phyloP scores from a whole-genome alignment of 2,797 vertebrate genomes.

The Psittacula derbiana region DNA sequence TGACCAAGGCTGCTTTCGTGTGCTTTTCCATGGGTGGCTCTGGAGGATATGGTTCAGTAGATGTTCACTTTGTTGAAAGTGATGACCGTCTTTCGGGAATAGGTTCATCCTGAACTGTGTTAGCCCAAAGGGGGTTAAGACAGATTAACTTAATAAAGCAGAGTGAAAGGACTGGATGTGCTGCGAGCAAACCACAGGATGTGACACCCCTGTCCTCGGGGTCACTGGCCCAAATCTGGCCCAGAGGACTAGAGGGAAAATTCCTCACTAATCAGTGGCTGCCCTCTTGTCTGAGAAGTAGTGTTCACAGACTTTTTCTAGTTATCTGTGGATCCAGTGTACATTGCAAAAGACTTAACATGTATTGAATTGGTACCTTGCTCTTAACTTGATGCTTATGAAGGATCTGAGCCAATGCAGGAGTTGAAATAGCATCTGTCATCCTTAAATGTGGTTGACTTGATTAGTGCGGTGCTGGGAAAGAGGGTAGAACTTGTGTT shows the following conservation, averaged over 20 bases:
- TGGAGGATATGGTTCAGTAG: constrained; percentile 30
- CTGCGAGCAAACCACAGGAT: neutral
- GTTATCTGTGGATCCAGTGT: neutral
- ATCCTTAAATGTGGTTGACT: neutral
- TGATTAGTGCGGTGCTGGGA: neutral
- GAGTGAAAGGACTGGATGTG: neutral
- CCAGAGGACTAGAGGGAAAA: neutral
- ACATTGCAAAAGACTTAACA: neutral
- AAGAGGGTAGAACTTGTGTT: neutral
- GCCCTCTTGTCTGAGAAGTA: neutral
- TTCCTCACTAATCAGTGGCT: neutral
- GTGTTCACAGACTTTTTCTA: neutral
- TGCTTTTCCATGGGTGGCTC: constrained; percentile 22
- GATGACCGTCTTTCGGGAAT: constrained; percentile 21
- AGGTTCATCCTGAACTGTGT: neutral
- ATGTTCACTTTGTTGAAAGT: constrained; percentile 21
- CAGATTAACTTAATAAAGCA: constrained; percentile 55
- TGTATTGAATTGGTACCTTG: neutral
- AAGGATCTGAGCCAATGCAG: neutral
- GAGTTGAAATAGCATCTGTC: neutral
- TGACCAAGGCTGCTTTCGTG: neutral
- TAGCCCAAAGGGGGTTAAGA: constrained; percentile 13
- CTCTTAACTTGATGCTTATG: neutral
- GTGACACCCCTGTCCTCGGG: neutral
- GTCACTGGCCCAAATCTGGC: constrained; percentile 12